Conservation (phyloP, 2,113 vertebrate genomes). For the Trichechus manatus region DNA sequence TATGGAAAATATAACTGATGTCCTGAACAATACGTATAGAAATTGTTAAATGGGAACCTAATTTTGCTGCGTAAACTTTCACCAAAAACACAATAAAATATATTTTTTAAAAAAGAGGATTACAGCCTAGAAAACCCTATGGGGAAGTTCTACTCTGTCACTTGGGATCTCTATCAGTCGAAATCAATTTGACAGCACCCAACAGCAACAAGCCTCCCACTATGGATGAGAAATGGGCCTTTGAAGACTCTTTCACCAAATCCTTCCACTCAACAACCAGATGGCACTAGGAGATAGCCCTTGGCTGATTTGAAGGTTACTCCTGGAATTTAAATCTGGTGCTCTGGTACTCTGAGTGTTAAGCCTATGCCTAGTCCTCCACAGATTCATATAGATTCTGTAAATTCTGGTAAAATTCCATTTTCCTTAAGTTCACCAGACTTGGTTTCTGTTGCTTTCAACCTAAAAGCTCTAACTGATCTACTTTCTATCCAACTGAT, state of each 20-base stretch:
- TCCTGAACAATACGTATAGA: too few relatives aligned
- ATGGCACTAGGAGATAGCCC: background rate
- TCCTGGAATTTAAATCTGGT: background rate
- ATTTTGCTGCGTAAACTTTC: too few relatives aligned
- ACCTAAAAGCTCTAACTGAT: background rate
- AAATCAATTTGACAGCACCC: too few relatives aligned
- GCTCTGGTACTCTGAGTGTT: background rate
- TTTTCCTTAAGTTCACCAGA: background rate
- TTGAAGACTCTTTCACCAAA: background rate
- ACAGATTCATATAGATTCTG: background rate
- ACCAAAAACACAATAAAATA: too few relatives aligned
- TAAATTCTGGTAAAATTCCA: background rate
- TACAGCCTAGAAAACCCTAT: too few relatives aligned
- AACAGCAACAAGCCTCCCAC: too few relatives aligned
- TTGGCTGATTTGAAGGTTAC: background rate
- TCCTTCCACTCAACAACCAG: background rate
- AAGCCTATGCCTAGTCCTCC: background rate
- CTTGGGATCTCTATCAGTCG: too few relatives aligned
- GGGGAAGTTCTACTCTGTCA: too few relatives aligned
- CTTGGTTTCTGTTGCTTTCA: background rate
- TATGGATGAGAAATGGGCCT: background rate
- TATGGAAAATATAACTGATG: too few relatives aligned
- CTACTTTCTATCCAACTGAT: background rate
- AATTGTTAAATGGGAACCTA: too few relatives aligned
- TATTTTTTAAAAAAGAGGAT: too few relatives aligned